A percentile compares a stretch with the other conserved stretches of the same genome.
These are phyloP conservation scores for Lanistes nyassanus DNA, from an alignment of 1,140 invertebrate genomes.

Conservation along the genomic window DNA sequence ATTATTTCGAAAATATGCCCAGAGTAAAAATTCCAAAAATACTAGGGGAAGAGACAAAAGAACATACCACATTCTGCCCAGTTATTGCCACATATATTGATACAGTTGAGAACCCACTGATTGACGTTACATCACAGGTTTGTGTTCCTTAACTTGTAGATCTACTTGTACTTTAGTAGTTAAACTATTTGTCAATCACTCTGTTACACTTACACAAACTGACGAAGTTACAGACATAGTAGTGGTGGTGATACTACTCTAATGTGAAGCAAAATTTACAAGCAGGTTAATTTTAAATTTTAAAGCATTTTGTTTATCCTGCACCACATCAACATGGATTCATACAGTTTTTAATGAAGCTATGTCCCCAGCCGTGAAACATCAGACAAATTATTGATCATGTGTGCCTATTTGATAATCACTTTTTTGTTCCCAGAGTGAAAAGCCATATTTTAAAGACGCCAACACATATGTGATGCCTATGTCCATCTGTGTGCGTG, in stretches of 20 bases:
- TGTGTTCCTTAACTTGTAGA: background rate
- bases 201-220: background rate
- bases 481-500: conserved; percentile 7
- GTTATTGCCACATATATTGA: conserved; percentile 17
- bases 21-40: background rate
- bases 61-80: background rate
- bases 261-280: background rate
- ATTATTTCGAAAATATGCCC: background rate
- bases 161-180: no score
- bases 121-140: background rate
- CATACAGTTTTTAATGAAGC: background rate
- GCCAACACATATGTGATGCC: conserved; percentile 19
- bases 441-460: conserved; percentile 24
- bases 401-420: background rate
- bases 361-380: background rate
- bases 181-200: no score
- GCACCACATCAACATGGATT: background rate
- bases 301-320: background rate
- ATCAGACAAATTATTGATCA: background rate
- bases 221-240: background rate
- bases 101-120: conserved; percentile 5
- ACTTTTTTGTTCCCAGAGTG: conserved; percentile 10
- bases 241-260: background rate
- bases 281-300: background rate
- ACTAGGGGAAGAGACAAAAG: background rate